Evolutionary conservation across 2,797 vertebrate species (phyloP), one percentile per base, ranked within the genome.

Genomic region (Babyrousa celebensis): DNA sequence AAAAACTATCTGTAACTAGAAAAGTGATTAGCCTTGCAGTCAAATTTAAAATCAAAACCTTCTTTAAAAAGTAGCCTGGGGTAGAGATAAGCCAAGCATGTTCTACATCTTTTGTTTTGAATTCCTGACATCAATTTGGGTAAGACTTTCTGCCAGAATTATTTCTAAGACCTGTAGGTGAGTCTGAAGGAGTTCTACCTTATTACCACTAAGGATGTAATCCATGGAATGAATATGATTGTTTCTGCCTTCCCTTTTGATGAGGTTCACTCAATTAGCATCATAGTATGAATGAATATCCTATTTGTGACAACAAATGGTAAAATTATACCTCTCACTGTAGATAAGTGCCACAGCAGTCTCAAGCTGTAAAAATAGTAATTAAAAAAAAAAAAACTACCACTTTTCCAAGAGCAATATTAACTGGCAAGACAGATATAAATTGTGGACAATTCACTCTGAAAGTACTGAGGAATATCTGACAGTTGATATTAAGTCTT

Each of bases 311-410:
- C 94, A 93, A 87, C 5, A 14, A 97, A 94, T 27, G 70, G 83
- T 88, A 96, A 97, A 98, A 98, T 97, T 93, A 74, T 52, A 97
- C 71, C 85, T 97, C 90, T 97, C 63, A 56, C 82, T 87, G 94
- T 2, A 83, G 27, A 97, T 67, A 97, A 97, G 56, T 93, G 83
- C 95, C 97, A 88, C 93, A 97, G 97, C 94, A 88, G 93, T 94
- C 96, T 91, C 83, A 77, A 75, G 68, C 95, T 97, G 95, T 94
- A 96, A 97, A 97, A 91, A 97, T n/a, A 89, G 77, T 62, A 93
- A 91, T 95, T 91, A 72, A 79, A 94, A 67, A 56, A 97, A 95
- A 87, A 92, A 72, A 71, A 88, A 65, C 36, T 4, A 87, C 89
- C 16, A 83, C 88, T 62, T 95, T 84, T 91, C 71, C 75, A 58